Percentiles rank a stretch among this genome's conserved stretches.
Evolutionary conservation across 1,140 invertebrate species (phyloP).

Genomic region (Physella acuta): DNA sequence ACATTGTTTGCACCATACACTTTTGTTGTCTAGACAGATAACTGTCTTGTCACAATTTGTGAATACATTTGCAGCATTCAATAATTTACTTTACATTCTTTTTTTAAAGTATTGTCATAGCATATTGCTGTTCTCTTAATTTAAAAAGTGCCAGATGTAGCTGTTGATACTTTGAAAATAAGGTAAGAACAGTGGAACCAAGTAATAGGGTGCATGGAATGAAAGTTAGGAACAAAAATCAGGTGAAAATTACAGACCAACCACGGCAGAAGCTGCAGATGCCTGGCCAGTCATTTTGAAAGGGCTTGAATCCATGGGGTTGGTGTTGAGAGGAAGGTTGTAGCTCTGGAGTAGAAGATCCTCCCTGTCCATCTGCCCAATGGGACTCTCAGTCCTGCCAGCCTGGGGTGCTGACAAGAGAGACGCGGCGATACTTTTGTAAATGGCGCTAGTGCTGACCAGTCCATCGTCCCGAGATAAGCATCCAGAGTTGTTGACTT

Average conservation of each 20-base stretch:
- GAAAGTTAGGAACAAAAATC: conserved; percentile 1
- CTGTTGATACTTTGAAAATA: too few species aligned
- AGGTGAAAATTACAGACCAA: conserved; percentile 12
- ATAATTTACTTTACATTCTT: too few species aligned
- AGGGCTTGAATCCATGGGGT: not conserved
- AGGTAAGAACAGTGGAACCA: not conserved
- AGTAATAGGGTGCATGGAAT: not conserved
- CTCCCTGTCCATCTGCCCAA: not conserved
- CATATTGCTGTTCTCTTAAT: too few species aligned
- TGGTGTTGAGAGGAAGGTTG: conserved; percentile 10
- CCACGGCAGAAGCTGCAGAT: conserved; percentile 17
- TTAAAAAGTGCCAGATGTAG: too few species aligned
- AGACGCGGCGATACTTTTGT: conserved; percentile 23
- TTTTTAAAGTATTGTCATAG: too few species aligned
- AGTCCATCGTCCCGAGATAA: not conserved
- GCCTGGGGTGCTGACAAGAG: conserved; percentile 12
- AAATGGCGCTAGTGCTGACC: conserved; percentile 26
- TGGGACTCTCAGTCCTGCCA: not conserved
- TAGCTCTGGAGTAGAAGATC: conserved; percentile 16
- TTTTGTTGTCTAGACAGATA: too few species aligned
- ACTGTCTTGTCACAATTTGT: too few species aligned
- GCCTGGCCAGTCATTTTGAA: conserved; percentile 23
- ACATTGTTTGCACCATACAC: too few species aligned
- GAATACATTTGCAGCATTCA: too few species aligned
- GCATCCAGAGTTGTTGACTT: not conserved